A percentile compares a stretch with the other conserved stretches of the same genome.
Evolutionary conservation across 1,140 invertebrate genomes (phyloP).

Genomic region (Penaeus japonicus): DNA sequence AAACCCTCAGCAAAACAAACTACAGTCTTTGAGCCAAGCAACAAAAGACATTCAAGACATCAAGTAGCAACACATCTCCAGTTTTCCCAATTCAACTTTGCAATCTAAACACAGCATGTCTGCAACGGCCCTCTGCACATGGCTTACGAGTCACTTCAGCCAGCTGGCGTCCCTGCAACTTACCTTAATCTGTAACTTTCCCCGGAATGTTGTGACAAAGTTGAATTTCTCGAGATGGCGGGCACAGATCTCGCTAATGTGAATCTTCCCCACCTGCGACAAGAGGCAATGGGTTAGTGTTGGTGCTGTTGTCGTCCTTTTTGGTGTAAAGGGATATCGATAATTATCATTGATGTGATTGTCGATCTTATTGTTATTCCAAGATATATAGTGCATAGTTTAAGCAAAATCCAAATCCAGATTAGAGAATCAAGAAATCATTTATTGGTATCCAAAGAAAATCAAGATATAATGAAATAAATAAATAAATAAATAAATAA

Average conservation of each 20-base stretch:
- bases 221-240: slow-evolving; percentile 60
- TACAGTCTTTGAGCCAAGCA: neutral
- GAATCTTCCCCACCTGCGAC: slow-evolving; percentile 63
- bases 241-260: slow-evolving; percentile 64
- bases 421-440: no score
- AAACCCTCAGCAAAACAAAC: neutral
- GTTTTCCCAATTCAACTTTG: no score
- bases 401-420: no score
- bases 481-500: no score
- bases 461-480: no score
- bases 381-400: no score
- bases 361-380: no score
- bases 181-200: slow-evolving; percentile 64
- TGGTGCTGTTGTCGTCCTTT: neutral
- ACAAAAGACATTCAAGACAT: neutral
- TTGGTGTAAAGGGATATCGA: no score
- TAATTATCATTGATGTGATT: no score
- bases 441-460: no score
- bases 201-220: slow-evolving; percentile 62
- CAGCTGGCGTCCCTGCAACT: neutral
- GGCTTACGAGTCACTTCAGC: neutral
- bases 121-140: neutral
- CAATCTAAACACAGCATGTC: neutral
- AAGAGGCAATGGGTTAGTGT: neutral
- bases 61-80: neutral